Evolutionary conservation across 2,113 vertebrate genomes (phyloP), one percentile per base, ranked within the genome.

Genomic region (Aegotheles bennettii): DNA sequence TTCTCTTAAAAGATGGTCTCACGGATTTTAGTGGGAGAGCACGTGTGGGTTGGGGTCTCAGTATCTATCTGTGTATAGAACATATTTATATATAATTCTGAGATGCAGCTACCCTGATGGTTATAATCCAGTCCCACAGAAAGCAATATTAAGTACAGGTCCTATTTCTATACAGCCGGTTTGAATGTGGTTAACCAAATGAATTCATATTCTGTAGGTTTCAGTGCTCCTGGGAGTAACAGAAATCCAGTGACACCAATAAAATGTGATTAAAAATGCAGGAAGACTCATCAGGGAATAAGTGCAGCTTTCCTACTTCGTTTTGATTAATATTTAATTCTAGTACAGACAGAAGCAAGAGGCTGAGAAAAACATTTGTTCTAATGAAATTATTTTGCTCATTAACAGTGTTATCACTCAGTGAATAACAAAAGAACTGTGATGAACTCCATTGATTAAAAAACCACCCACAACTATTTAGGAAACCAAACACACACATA

Each of bases 261-360:
- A 85, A 93, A 76, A 54, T 1, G 5, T 48, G 25, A 95, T 69
- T 79, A 85, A 94, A 93, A 95, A 70, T 42, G 21, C 67, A 90
- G 45, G 13, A 83, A 83, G 50, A 10, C 63, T 75, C 84, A 80
- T 35, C 21, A 45, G 81, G 50, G 74, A 95, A 69, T 10, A 10
- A 69, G 8, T 43, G 23, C 26, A 91, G 53, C 45, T 90, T 85
- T 87, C 17, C 38, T 79, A 59, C 54, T 96, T 89, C 85, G 28
- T 88, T 94, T 91, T 87, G 51, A 53, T 90, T 85, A 89, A 87
- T 85, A 91, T 87, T 91, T 95, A 76, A 95, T 89, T 84, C 29
- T 45, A 31, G 40, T 61, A 38, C 36, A 85, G 53, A 19, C 29
- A 84, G 69, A 92, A 92, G 59, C 16, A 93, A 78, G 56, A 79